These are phyloP conservation scores for Nemapogon koenigi DNA, from an alignment of 2,888 invertebrate species.

Conservation along the genomic window DNA sequence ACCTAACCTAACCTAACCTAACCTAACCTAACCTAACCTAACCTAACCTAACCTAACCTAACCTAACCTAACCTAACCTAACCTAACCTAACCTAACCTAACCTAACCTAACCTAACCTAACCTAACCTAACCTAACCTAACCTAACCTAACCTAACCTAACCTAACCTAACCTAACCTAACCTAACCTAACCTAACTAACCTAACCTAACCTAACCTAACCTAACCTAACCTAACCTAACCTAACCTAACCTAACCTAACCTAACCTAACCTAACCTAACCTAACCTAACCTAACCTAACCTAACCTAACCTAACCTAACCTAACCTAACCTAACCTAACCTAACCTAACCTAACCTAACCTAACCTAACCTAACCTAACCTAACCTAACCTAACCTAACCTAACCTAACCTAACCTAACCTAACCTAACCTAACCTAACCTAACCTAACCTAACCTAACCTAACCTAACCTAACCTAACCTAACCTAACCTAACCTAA, in stretches of 20 bases:
- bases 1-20: constrained; percentile 5
- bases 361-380: constrained; percentile 5
- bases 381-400: constrained; percentile 5
- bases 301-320: constrained; percentile 5
- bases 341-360: constrained; percentile 5
- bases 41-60: constrained; percentile 5
- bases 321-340: constrained; percentile 5
- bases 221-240: constrained; percentile 5
- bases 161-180: constrained; percentile 5
- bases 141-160: constrained; percentile 5
- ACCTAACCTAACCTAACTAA: constrained; percentile 5
- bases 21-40: constrained; percentile 5
- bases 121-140: constrained; percentile 5
- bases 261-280: constrained; percentile 5
- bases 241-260: constrained; percentile 5
- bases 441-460: constrained; percentile 5
- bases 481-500: constrained; percentile 5
- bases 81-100: constrained; percentile 5
- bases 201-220: constrained; percentile 5
- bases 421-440: constrained; percentile 5
- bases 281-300: constrained; percentile 5
- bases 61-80: constrained; percentile 5
- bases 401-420: constrained; percentile 5
- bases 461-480: constrained; percentile 5
- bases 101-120: constrained; percentile 5